Base-by-base conservation (phyloP, 2,888 invertebrate species). In the Drosophila dives region DNA sequence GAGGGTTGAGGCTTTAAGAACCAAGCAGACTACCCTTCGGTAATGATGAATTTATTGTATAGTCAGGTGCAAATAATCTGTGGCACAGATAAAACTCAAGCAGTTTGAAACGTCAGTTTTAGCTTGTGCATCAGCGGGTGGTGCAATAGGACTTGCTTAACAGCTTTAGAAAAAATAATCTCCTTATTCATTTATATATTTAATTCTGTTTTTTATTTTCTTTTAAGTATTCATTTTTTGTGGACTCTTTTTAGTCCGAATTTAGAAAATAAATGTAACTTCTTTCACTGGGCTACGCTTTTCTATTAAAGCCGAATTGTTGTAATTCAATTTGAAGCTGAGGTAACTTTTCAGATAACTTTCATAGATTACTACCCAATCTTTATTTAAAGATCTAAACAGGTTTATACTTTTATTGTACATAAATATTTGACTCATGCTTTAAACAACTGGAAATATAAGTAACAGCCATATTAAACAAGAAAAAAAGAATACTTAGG, bases 1-100 rank as follows among this genome's bases (percentile, higher is more conserved):
- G 38, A 55, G 55, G 55, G 55, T 38, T 55, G 38, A 23, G 23
- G 23, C 20, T 15, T 45, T 23, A 45, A 23, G 45, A 26, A 55
- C 55, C n/a, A 38, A 55, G 55, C 26, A 38, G 26, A 26, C 55
- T 55, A 55, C 55, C 55, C 55, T 55, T 55, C 38, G 55, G 29
- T 26, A 12, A 17, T 8, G 4, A 55, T n/a, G 38, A 55, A 38
- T 55, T 55, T 38, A 55, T 55, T 38, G 38, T 55, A 12, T n/a
- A 38, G 38, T 55, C 55, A 55, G 38, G 55, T 55, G 55, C 38
- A 55, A 55, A 55, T 55, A 38, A 38, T 38, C 12, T 29, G 38
- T 38, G 26, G 55, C 55, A n/a, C 29, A 55, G 38, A 54, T 38
- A 38, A 38, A 23, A 38, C 54, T 54, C 36, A 26, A 54, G 54